Evolutionary conservation across 1,140 invertebrate genomes (phyloP).

Genomic region (Gryon sp.): DNA sequence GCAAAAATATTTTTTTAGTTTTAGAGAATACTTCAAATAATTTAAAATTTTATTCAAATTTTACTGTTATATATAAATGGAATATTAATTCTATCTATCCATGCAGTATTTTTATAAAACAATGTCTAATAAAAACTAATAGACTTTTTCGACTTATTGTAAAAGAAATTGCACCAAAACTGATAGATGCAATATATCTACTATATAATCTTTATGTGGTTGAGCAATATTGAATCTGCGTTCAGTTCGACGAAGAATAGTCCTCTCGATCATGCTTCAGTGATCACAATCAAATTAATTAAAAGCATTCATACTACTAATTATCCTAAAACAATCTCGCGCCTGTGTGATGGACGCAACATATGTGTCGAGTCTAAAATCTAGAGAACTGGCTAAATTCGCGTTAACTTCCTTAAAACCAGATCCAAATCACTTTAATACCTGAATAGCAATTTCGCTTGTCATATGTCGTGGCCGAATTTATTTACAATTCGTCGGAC

Average conservation of each 20-base stretch:
- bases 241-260: conserved; percentile 8
- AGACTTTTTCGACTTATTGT: too few relatives aligned
- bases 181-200: not conserved
- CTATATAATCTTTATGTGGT: too few relatives aligned
- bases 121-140: too few relatives aligned
- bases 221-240: conserved; percentile 1
- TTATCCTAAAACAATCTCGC: conserved; percentile 5
- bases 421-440: conserved; percentile 9
- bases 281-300: conserved; percentile 31
- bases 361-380: too few relatives aligned
- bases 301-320: conserved; percentile 14
- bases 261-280: conserved; percentile 12
- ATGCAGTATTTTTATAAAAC: too few relatives aligned
- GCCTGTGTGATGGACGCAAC: not conserved
- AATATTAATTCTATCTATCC: too few relatives aligned
- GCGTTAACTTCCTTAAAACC: conserved; percentile 19
- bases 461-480: conserved; percentile 8
- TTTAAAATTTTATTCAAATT: too few relatives aligned
- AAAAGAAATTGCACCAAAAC: too few relatives aligned
- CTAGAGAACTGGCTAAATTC: not conserved
- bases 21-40: too few relatives aligned
- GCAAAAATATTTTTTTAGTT: too few relatives aligned
- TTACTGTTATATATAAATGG: too few relatives aligned
- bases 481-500: conserved; percentile 35
- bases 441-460: conserved; percentile 12